Evolutionary conservation across 2,797 vertebrate genomes (phyloP).

Genomic region (Enteromius viviparus): DNA sequence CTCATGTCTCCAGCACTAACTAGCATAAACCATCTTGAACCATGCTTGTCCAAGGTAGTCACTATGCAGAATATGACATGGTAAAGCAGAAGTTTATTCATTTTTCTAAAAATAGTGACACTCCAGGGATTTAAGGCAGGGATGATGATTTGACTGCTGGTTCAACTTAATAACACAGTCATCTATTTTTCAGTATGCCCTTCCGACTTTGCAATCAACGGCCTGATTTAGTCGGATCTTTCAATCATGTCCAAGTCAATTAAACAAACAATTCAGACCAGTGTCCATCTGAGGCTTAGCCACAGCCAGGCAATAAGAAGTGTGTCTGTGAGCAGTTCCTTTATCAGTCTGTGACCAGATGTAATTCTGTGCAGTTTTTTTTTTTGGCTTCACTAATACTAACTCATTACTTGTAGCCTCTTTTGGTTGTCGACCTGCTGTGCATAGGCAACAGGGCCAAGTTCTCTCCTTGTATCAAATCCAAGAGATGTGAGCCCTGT

Average conservation of each 20-base stretch:
- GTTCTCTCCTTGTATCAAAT: conserved; percentile 44
- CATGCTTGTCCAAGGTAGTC: background rate
- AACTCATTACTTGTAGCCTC: conserved; percentile 57
- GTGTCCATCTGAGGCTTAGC: conserved; percentile 49
- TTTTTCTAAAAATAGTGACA: conserved; percentile 51
- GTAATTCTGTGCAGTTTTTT: conserved; percentile 51
- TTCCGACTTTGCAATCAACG: conserved; percentile 52
- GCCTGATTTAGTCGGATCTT: conserved; percentile 44
- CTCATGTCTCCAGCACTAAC: background rate
- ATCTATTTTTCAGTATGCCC: conserved; percentile 62
- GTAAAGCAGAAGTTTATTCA: conserved; percentile 34
- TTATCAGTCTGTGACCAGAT: conserved; percentile 53
- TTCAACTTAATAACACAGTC: conserved; percentile 59
- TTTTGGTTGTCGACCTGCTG: conserved; percentile 32
- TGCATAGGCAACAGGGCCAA: conserved; percentile 37
- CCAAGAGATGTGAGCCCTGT: conserved; percentile 34
- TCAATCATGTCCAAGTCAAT: conserved; percentile 61
- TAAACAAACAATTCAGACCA: conserved; percentile 61
- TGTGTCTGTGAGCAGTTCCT: conserved; percentile 22
- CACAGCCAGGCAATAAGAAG: conserved; percentile 36
- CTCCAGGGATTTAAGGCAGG: conserved; percentile 43
- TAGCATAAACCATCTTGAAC: background rate
- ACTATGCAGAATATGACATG: conserved; percentile 12
- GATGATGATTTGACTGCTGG: conserved; percentile 58
- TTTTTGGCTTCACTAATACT: conserved; percentile 48